Conservation (phyloP, 2,113 vertebrate species). For the Dryoscopus gambensis region DNA sequence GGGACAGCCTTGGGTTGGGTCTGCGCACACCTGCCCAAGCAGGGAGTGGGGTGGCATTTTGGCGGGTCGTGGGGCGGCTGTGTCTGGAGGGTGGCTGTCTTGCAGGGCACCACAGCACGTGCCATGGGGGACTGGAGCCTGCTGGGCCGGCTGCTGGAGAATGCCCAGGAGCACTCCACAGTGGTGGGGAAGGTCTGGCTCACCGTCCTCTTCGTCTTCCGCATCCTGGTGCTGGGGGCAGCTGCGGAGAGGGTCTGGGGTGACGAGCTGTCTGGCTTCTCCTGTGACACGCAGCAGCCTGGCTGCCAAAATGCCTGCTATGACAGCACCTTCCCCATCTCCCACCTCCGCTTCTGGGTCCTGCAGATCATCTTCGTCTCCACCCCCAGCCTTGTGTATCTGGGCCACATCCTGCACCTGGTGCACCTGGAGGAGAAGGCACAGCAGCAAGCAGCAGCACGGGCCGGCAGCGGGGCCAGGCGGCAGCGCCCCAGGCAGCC, state of each 20-base stretch:
- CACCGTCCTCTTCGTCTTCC: conserved; percentile 85
- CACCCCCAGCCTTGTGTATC: conserved; percentile 85
- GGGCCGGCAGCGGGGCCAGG: not conserved
- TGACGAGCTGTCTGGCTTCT: conserved; percentile 83
- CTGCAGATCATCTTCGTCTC: conserved; percentile 92
- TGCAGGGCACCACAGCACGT: not conserved
- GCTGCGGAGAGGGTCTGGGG: conserved; percentile 88
- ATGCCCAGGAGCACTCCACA: conserved; percentile 85
- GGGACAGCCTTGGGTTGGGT: not conserved
- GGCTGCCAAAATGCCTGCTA: conserved; percentile 91
- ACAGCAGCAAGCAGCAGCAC: conserved; percentile 16
- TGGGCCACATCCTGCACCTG: conserved; percentile 87
- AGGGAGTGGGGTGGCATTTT: fast-evolving
- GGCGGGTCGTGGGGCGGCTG: fast-evolving
- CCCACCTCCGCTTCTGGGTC: conserved; percentile 90
- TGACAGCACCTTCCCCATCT: conserved; percentile 87
- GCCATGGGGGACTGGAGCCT: conserved; percentile 85
- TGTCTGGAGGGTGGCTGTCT: not conserved
- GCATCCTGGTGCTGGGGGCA: conserved; percentile 83
- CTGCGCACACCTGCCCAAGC: not conserved
- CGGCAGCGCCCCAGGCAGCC: conserved; percentile 61
- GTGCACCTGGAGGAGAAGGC: conserved; percentile 83
- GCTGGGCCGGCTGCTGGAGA: conserved; percentile 85
- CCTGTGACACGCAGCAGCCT: conserved; percentile 87
- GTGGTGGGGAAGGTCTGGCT: conserved; percentile 89